These are phyloP conservation scores for Campodea augens DNA, from an alignment of 1,140 invertebrate genomes.

Conservation along the genomic window DNA sequence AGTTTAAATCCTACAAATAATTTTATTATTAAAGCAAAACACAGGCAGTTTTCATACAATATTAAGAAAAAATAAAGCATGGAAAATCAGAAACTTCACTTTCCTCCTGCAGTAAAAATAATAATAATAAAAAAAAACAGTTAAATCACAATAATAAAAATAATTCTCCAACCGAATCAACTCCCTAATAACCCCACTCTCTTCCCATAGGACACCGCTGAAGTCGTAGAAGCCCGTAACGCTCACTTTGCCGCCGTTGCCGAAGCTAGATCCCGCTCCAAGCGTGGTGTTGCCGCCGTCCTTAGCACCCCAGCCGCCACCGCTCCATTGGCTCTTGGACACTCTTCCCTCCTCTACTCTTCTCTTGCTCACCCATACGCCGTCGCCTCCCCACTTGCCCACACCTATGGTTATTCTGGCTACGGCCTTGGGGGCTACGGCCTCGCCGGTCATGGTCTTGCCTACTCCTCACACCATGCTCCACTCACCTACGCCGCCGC, in stretches of 20 bases:
- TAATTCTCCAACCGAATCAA: too few species aligned
- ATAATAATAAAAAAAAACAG: too few species aligned
- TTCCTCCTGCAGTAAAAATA: too few species aligned
- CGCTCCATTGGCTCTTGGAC: slow-evolving; percentile 8
- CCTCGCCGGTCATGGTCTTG: slow-evolving; percentile 8
- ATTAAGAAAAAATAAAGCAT: too few species aligned
- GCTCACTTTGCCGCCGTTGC: slow-evolving; percentile 16
- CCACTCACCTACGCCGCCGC: slow-evolving; percentile 3
- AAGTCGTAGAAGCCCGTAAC: slow-evolving; percentile 17
- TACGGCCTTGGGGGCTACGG: slow-evolving; percentile 9
- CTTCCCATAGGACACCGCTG: slow-evolving; percentile 18
- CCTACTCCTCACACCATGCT: slow-evolving; percentile 9
- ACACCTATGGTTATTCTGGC: too few species aligned
- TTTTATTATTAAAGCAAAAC: too few species aligned
- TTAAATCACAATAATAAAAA: too few species aligned
- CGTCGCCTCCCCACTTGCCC: not conserved
- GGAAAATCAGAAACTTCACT: too few species aligned
- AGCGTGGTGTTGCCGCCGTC: slow-evolving; percentile 8
- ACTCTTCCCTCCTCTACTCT: slow-evolving; percentile 11
- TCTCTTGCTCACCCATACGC: slow-evolving; percentile 18
- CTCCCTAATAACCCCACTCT: too few species aligned
- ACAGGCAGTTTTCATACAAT: too few species aligned
- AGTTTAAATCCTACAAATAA: too few species aligned
- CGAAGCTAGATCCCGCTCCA: slow-evolving; percentile 11
- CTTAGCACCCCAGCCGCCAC: slow-evolving; percentile 13